Conservation (phyloP, 1,140 invertebrate genomes). For the Anastrepha obliqua region DNA sequence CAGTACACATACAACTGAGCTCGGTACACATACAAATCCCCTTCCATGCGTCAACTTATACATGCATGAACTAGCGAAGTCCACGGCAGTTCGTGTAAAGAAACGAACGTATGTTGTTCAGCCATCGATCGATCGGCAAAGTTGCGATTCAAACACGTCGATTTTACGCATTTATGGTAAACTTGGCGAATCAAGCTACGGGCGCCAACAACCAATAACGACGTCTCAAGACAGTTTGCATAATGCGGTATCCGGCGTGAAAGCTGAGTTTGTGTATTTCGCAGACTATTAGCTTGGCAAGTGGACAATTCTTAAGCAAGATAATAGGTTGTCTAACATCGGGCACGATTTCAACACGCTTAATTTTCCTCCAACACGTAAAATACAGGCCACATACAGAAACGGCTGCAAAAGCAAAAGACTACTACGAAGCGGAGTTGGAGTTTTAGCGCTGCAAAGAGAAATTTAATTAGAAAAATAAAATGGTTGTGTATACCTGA, state of each 20-base stretch:
- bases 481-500: not conserved
- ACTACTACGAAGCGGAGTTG: not conserved
- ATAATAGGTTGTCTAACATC: no score
- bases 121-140: not conserved
- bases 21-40: not conserved
- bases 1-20: no score
- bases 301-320: no score
- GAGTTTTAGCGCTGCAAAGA: not conserved
- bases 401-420: not conserved
- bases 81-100: no score
- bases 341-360: not conserved
- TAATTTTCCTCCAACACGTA: not conserved
- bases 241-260: constrained; percentile 4
- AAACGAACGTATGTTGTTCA: no score
- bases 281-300: no score
- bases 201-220: constrained; percentile 44
- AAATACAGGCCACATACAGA: not conserved
- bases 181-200: not conserved
- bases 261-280: no score
- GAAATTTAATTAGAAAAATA: not conserved
- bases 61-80: no score
- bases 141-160: not conserved
- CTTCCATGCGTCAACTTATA: constrained; percentile 57
- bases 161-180: constrained; percentile 41
- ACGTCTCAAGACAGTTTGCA: constrained; percentile 23